A percentile compares a stretch with the other conserved stretches of the same genome.
Evolutionary conservation across 2,888 invertebrate species (phyloP).

Genomic region (Mesorhabditis sp.): DNA sequence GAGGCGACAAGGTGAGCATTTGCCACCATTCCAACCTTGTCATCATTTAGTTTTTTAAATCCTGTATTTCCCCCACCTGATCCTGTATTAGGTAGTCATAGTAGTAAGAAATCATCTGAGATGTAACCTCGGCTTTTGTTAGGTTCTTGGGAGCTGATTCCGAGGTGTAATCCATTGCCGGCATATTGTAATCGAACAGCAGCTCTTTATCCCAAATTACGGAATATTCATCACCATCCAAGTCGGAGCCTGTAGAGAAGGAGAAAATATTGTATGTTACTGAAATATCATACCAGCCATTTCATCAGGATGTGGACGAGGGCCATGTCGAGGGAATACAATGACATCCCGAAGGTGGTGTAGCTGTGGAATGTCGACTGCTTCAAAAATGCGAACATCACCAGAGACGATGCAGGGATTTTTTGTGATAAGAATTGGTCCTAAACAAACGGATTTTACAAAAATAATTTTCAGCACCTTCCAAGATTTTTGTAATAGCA

Average conservation of each 20-base stretch:
- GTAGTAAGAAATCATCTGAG: no score
- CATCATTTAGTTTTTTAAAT: conserved; percentile 53
- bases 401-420: conserved; percentile 61
- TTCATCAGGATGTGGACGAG: conserved; percentile 53
- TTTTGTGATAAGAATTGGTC: conserved; percentile 59
- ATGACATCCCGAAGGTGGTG: conserved; percentile 58
- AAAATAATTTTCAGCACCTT: conserved; percentile 21
- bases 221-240: conserved; percentile 61
- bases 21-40: conserved; percentile 56
- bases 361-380: conserved; percentile 52
- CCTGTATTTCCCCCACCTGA: no score
- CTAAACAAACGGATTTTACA: conserved; percentile 14
- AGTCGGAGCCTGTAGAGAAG: conserved; percentile 55
- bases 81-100: no score
- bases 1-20: conserved; percentile 56
- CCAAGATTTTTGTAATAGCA: conserved; percentile 23
- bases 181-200: conserved; percentile 52
- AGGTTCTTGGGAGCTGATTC: conserved; percentile 10
- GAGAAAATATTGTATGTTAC: no score
- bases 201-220: conserved; percentile 59
- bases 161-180: conserved; percentile 33
- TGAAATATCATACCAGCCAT: no score
- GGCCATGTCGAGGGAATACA: conserved; percentile 60
- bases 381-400: conserved; percentile 58
- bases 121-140: conserved; percentile 11